phyloP scores from a whole-genome alignment of 2,888 invertebrate genomes.

The Ormyrus pomaceus region DNA sequence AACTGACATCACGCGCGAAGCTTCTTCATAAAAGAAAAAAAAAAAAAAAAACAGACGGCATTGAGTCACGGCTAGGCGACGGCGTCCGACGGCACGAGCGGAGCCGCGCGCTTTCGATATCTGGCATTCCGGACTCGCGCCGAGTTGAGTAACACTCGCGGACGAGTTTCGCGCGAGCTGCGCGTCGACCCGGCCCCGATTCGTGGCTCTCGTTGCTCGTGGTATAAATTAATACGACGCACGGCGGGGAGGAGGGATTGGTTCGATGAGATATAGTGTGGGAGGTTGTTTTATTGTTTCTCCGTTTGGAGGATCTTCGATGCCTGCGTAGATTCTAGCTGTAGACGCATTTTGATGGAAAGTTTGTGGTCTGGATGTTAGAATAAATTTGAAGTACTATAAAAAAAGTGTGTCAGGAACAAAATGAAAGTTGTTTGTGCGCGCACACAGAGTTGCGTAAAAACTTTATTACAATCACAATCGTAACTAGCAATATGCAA shows the following conservation, averaged over 20 bases:
- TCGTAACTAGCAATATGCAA: too few relatives aligned
- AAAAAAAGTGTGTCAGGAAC: too few relatives aligned
- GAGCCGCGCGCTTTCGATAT: background rate
- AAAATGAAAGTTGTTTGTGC: too few relatives aligned
- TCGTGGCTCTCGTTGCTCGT: constrained; percentile 17
- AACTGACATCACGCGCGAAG: too few relatives aligned
- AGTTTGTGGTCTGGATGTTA: background rate
- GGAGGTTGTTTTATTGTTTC: too few relatives aligned
- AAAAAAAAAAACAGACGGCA: too few relatives aligned
- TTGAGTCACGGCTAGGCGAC: background rate
- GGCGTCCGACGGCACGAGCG: constrained; percentile 11
- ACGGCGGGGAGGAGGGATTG: background rate
- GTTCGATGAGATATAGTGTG: too few relatives aligned
- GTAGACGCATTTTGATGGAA: background rate
- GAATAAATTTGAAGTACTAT: too few relatives aligned
- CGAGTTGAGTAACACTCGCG: constrained; percentile 19
- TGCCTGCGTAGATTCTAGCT: background rate
- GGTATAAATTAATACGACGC: constrained; percentile 35
- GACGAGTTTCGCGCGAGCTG: background rate
- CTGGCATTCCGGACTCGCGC: constrained; percentile 37
- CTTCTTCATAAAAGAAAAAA: too few relatives aligned
- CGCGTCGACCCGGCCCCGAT: constrained; percentile 7
- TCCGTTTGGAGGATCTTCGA: too few relatives aligned
- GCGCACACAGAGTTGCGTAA: too few relatives aligned
- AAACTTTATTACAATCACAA: too few relatives aligned